Evolutionary conservation across 2,113 vertebrate species (phyloP), one percentile per base, ranked within the genome.

Genomic region (Connochaetes taurinus): DNA sequence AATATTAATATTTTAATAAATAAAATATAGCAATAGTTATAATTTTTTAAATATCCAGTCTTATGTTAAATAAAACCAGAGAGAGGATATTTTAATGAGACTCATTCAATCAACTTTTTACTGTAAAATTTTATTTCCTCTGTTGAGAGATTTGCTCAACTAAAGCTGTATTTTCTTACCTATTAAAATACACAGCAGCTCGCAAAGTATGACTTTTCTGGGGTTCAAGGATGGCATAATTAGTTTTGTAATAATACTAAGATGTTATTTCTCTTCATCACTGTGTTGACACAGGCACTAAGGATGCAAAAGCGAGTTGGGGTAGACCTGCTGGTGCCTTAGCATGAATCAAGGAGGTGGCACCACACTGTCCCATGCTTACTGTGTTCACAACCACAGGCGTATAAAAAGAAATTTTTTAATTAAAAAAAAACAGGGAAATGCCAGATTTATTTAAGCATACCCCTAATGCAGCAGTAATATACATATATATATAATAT

Each of bases 301-400:
- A 89, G 14, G 7, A 2, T 7, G 12, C 8, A n/a, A 55, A 62
- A 5, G 5, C 0, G 0, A 12, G 2, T 1, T 25, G 3, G 4
- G 2, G 9, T 6, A 2, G 5, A 36, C 29, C 3, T 2, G 10
- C 29, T 1, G 74, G 8, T 7, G 27, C 16, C 10, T 5, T 6
- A 0, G 23, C 21, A 0, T 0, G 5, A 15, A 27, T 17, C 21
- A 8, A 8, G n/a, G 13, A 1, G 5, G 33, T 2, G 21, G 3
- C 7, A 6, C 23, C 71, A n/a, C 2, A 0, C 7, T 23, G 36
- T 16, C 40, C 6, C 0, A 5, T 0, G 3, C 27, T 33, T 7
- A 14, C 2, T 1, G 0, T 10, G 3, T 25, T 58, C 27, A 43
- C 12, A 8, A 0, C 12, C 23, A 11, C 29, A 27, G 25, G 3